Evolutionary conservation across 2,888 invertebrate species (phyloP), one percentile per base, ranked within the genome.

Genomic region (Epiblema foenella): DNA sequence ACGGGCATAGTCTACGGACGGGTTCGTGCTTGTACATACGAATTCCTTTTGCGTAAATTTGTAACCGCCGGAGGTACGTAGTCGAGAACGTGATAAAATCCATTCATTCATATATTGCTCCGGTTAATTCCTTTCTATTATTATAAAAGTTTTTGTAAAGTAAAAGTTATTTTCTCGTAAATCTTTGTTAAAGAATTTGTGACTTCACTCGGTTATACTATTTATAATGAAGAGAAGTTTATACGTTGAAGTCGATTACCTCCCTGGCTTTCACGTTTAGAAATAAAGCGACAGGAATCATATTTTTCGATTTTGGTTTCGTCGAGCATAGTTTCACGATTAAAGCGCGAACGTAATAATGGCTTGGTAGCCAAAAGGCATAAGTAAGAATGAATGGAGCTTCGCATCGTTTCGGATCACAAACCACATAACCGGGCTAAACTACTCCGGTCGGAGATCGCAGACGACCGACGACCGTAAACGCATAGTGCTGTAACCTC

Each of bases 1-100:
- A 42, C 39, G 58, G 58, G 69, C 64, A 58, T 58, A 65, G 64
- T 58, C 52, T 65, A 69, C 69, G 69, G 69, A 69, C 69, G 69
- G 64, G 69, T 39, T 69, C 57, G 69, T 52, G 69, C 69, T 58
- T 58, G 69, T 52, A 69, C 58, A 69, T 69, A 65, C 58, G 64
- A 69, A 64, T 65, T 42, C 39, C 37, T 63, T 49, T 49, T n/a
- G 56, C 56, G 37, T 39, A 29, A 11, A 42, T 7, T 5, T 51
- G 51, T 8, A 33, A 33, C 8, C 33, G 37, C 37, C n/a, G n/a
- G n/a, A n/a, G n/a, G n/a, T n/a, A n/a, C n/a, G n/a, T n/a, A 33
- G 37, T 12, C 33, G 62, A 29, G 15, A 29, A n/a, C 24, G 54
- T n/a, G n/a, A 18, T 18, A 17, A 12, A 46, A 46, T 46, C n/a